Evolutionary conservation across 2,113 vertebrate genomes (phyloP).

Genomic region (Dasyornis broadbenti): DNA sequence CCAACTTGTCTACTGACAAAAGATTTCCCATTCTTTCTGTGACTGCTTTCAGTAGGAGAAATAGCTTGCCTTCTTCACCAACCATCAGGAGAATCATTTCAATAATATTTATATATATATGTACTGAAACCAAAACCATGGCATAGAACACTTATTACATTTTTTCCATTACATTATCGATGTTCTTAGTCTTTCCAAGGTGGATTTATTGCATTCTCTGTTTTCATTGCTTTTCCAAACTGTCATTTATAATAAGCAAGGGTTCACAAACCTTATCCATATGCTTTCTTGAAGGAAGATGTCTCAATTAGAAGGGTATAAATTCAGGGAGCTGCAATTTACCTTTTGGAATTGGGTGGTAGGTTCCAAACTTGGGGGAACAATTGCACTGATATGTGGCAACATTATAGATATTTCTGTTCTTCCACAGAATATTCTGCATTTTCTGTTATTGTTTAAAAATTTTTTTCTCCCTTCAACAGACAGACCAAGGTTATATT

Average conservation of each 20-base stretch:
- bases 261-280: background rate
- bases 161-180: accelerated
- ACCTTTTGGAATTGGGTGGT: background rate
- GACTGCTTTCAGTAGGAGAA: background rate
- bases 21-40: background rate
- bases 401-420: background rate
- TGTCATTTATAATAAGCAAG: background rate
- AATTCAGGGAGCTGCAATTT: background rate
- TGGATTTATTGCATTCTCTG: background rate
- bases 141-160: background rate
- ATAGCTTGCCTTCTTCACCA: background rate
- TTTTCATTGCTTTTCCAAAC: background rate
- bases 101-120: background rate
- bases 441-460: background rate
- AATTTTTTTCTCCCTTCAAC: background rate
- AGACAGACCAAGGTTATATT: background rate
- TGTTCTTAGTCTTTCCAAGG: background rate
- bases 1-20: accelerated
- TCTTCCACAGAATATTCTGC: background rate
- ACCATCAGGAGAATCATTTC: background rate
- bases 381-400: background rate
- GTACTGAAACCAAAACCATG: background rate
- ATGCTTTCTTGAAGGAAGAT: background rate
- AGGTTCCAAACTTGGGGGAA: background rate
- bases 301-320: background rate